Conservation (phyloP, 1,140 invertebrate genomes). For the Temnothorax curvispinosus region DNA sequence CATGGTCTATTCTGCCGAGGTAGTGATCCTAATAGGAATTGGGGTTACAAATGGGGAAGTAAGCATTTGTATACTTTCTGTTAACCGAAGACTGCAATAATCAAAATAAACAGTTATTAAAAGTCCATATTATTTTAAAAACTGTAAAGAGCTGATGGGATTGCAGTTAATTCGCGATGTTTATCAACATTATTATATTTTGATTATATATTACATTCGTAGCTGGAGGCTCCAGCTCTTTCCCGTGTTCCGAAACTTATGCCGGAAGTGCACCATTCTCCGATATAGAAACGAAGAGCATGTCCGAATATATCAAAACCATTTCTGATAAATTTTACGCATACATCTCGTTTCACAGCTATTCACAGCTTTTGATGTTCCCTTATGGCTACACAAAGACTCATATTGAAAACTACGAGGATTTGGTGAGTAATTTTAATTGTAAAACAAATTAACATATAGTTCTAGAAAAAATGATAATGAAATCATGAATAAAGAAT, state of each 20-base stretch:
- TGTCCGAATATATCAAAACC: not conserved
- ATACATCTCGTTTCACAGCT: not conserved
- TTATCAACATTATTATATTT: not conserved
- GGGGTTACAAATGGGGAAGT: constrained; percentile 4
- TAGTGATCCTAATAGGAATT: not conserved
- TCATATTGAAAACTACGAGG: not conserved
- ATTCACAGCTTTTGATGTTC: not conserved
- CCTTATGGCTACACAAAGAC: not conserved
- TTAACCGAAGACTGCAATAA: not conserved
- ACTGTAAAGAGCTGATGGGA: not conserved
- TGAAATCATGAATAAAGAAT: not conserved
- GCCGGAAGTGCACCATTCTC: not conserved
- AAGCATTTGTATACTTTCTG: not conserved
- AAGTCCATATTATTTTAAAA: not conserved
- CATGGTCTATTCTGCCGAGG: not conserved
- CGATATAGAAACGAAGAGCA: not conserved
- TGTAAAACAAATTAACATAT: not conserved
- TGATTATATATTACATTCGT: not conserved
- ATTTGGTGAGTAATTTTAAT: not conserved
- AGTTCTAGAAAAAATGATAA: not conserved
- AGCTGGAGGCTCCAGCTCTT: not conserved
- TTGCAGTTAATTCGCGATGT: not conserved
- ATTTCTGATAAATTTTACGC: not conserved
- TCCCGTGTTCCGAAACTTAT: not conserved
- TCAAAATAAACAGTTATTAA: not conserved